Conservation (phyloP, 2,888 invertebrate genomes). For the Melanotus villosus region DNA sequence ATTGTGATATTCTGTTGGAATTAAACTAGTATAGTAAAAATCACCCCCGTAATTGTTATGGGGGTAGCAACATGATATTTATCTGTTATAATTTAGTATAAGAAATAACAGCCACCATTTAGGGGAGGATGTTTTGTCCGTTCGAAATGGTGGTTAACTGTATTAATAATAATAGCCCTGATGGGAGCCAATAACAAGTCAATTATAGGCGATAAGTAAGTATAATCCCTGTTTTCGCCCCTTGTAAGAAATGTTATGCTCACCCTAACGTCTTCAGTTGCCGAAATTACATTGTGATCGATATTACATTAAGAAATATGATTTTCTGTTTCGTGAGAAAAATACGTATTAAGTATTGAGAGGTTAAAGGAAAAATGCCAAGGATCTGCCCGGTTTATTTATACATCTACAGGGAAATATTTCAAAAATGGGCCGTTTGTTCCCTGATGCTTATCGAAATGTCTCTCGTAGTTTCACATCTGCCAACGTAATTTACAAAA, state of each 20-base stretch:
- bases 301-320: conserved; percentile 50
- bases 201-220: conserved; percentile 57
- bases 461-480: conserved; percentile 37
- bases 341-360: neutral
- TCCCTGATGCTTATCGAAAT: conserved; percentile 21
- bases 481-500: conserved; percentile 24
- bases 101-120: conserved; percentile 37
- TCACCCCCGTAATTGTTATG: conserved; percentile 17
- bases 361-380: neutral
- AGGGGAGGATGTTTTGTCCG: conserved; percentile 48
- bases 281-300: conserved; percentile 45
- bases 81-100: conserved; percentile 42
- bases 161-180: conserved; percentile 55
- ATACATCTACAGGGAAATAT: neutral
- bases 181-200: conserved; percentile 57
- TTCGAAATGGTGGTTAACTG: conserved; percentile 53
- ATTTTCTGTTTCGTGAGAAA: conserved; percentile 25
- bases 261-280: conserved; percentile 43
- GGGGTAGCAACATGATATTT: conserved; percentile 40
- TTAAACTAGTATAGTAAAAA: too few species aligned
- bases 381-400: neutral
- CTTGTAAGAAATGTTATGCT: conserved; percentile 47
- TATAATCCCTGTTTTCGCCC: conserved; percentile 51
- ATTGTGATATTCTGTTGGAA: too few species aligned
- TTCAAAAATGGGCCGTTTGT: neutral